Conservation (phyloP, 1,140 invertebrate species). For the Muscidifurax raptorellus region DNA sequence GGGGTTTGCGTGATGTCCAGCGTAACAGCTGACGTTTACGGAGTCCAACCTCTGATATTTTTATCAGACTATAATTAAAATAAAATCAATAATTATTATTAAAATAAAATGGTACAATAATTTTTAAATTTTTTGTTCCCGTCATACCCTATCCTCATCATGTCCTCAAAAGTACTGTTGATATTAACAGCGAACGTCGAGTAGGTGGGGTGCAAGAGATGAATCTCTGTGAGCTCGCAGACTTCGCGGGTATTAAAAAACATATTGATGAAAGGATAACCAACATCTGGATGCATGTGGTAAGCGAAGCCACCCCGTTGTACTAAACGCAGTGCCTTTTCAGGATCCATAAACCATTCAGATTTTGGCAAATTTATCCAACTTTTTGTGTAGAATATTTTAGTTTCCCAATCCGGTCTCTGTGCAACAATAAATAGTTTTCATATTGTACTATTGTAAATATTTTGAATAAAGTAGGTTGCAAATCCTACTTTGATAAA, state of each 20-base stretch:
- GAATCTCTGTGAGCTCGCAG: conserved; percentile 57
- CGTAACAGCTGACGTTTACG: conserved; percentile 52
- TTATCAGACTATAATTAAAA: neutral
- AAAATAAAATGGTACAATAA: no score
- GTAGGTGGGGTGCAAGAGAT: conserved; percentile 26
- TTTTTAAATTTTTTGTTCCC: no score
- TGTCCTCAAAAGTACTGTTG: conserved; percentile 55
- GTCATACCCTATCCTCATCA: conserved; percentile 53
- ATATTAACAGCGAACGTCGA: conserved; percentile 45
- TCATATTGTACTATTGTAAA: no score
- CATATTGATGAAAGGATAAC: conserved; percentile 55
- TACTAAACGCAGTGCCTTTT: conserved; percentile 51
- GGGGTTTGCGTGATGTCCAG: conserved; percentile 59
- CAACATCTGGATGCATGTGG: conserved; percentile 53
- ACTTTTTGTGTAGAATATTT: conserved; percentile 1
- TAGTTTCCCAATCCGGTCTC: conserved; percentile 45
- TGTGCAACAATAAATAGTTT: neutral
- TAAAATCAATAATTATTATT: neutral
- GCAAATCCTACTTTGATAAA: conserved; percentile 65
- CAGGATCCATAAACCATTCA: conserved; percentile 30
- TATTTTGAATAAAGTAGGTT: no score
- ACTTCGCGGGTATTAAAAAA: conserved; percentile 54
- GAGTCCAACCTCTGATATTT: conserved; percentile 15
- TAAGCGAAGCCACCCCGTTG: conserved; percentile 52
- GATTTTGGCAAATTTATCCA: conserved; percentile 51